A percentile compares a stretch with the other conserved stretches of the same genome.
Evolutionary conservation across 2,113 vertebrate genomes (phyloP).

Genomic region (Oryzias curvinotus): DNA sequence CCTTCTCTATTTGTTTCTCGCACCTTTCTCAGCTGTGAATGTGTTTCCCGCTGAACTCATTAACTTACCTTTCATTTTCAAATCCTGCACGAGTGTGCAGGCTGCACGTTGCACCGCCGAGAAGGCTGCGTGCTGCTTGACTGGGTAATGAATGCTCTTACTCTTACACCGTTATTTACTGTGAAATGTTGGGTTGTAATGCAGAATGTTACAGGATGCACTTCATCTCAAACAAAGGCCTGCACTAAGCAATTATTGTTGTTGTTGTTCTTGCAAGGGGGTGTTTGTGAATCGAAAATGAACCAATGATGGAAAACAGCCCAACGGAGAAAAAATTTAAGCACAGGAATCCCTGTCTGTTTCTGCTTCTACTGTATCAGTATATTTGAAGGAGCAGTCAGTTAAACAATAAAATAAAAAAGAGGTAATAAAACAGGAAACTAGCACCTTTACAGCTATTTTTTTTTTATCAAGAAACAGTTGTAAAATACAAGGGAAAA

Average conservation of each 20-base stretch:
- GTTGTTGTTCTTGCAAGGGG: slow-evolving; percentile 46
- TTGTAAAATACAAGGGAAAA: too few relatives aligned
- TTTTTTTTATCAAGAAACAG: too few relatives aligned
- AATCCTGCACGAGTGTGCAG: slow-evolving; percentile 49
- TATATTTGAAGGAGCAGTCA: too few relatives aligned
- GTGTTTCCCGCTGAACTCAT: slow-evolving; percentile 58
- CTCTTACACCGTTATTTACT: slow-evolving; percentile 48
- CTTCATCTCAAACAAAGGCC: slow-evolving; percentile 40
- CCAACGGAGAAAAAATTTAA: slow-evolving; percentile 28
- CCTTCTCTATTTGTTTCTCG: slow-evolving; percentile 42
- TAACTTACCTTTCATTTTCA: slow-evolving; percentile 62
- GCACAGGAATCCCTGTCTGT: slow-evolving; percentile 37
- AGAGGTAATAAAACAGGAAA: too few relatives aligned
- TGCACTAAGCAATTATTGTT: slow-evolving; percentile 22
- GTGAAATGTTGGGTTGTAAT: slow-evolving; percentile 48
- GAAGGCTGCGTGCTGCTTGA: slow-evolving; percentile 39
- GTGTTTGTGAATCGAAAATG: slow-evolving; percentile 41
- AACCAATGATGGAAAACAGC: slow-evolving; percentile 33
- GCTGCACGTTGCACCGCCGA: slow-evolving; percentile 37
- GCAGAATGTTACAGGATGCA: slow-evolving; percentile 42
- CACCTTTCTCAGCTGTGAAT: slow-evolving; percentile 45
- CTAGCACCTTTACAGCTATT: too few relatives aligned
- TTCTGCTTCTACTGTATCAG: background rate
- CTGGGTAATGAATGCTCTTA: slow-evolving; percentile 52
- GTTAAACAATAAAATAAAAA: too few relatives aligned